Evolutionary conservation across 2,888 invertebrate species (phyloP).

Genomic region (Cosmopolites sordidus): DNA sequence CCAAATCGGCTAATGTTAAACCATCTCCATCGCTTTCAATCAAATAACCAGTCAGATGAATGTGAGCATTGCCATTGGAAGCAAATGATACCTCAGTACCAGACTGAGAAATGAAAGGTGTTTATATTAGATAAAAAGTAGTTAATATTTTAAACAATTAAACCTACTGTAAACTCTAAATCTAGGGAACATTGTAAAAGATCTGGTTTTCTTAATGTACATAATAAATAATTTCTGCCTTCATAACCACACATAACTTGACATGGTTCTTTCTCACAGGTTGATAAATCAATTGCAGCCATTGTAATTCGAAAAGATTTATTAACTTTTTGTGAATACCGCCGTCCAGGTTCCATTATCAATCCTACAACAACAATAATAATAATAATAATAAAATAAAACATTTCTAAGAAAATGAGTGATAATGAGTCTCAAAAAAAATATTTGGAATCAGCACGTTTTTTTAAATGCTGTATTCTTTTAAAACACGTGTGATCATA

Average conservation of each 20-base stretch:
- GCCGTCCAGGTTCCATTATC: conserved; percentile 76
- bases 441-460: too few species aligned
- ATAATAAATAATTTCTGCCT: conserved; percentile 69
- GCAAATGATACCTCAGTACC: conserved; percentile 46
- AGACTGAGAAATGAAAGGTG: conserved; percentile 35
- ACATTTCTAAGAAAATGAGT: too few species aligned
- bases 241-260: conserved; percentile 76
- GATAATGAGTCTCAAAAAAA: too few species aligned
- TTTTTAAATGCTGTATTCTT: too few species aligned
- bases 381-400: too few species aligned
- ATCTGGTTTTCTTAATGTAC: conserved; percentile 64
- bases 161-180: conserved; percentile 61
- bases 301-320: conserved; percentile 86
- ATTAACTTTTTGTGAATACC: conserved; percentile 76
- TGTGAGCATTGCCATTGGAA: conserved; percentile 65
- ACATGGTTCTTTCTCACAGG: conserved; percentile 57
- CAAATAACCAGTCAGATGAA: conserved; percentile 76
- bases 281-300: conserved; percentile 72
- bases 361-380: conserved; percentile 56
- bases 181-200: conserved; percentile 71
- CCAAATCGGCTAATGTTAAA: conserved; percentile 49
- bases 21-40: conserved; percentile 43
- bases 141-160: background rate
- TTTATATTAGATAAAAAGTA: too few species aligned
- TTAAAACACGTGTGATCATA: conserved; percentile 13